These are phyloP conservation scores for Micronycteris hirsuta DNA, from an alignment of 2,113 vertebrate genomes.

Conservation along the genomic window DNA sequence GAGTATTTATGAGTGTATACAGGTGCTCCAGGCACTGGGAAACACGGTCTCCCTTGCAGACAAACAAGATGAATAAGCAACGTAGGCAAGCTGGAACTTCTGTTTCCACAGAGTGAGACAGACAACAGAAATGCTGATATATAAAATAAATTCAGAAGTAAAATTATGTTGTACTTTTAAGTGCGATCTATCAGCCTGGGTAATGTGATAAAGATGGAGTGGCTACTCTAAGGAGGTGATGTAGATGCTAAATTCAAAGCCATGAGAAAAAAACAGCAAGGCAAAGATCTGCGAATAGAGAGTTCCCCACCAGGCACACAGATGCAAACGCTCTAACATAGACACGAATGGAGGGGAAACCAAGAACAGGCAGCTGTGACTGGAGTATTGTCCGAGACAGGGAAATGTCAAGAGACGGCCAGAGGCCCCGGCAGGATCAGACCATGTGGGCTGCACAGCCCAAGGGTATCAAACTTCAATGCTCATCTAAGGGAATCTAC, in stretches of 20 bases:
- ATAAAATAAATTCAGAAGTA: not conserved
- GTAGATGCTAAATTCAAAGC: not conserved
- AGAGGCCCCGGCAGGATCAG: not conserved
- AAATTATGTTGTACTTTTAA: not conserved
- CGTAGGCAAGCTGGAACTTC: not conserved
- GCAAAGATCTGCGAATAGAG: not conserved
- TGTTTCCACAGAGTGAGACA: not conserved
- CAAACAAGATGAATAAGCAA: not conserved
- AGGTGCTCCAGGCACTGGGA: too few relatives aligned
- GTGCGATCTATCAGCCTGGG: not conserved
- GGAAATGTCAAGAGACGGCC: not conserved
- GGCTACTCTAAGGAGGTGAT: not conserved
- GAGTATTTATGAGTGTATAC: too few relatives aligned
- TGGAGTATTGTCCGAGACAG: too few relatives aligned
- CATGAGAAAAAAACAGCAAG: not conserved
- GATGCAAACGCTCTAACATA: not conserved
- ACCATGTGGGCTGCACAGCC: fast-evolving
- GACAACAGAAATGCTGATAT: not conserved
- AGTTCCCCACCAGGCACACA: not conserved
- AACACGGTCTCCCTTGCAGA: not conserved
- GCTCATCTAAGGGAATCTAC: not conserved
- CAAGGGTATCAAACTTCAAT: not conserved
- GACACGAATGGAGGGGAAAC: not conserved
- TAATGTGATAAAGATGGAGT: not conserved
- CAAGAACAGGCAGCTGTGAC: fast-evolving